Evolutionary conservation across 2,888 invertebrate species (phyloP), one percentile per base, ranked within the genome.

Genomic region (Pocota personata): DNA sequence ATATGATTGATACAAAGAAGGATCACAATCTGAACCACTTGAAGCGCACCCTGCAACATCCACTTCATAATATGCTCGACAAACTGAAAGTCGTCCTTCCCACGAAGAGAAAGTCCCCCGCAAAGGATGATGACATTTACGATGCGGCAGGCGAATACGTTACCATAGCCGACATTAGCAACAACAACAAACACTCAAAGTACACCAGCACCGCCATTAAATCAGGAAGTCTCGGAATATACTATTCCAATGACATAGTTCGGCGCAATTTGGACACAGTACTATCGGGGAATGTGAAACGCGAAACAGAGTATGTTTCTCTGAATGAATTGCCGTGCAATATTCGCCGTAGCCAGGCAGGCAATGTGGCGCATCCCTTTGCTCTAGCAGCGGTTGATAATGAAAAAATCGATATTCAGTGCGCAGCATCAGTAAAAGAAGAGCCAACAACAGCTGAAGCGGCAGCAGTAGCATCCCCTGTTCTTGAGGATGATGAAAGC

Each of bases 91-190:
- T 95, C 60, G 95, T 95, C 30, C 91, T 95, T 52, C 95, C 95
- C 21, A 92, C 93, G 10, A 93, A 91, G 87, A 94, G 94, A 89
- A 94, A 94, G 89, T 93, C 94, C 6, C 93, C 92, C 57, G 91
- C 91, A 84, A 94, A 94, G 92, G 90, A 91, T 12, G 94, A 94
- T 77, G 90, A 91, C 77, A 90, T 92, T 72, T 92, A 93, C 84
- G 92, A 92, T 82, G 77, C 90, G 52, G 91, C 91, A 52, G 97
- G 97, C 88, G 97, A 97, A 93, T 97, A 97, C 92, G 97, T 97
- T 8, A 97, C 97, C 62, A 96, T 97, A 90, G 95, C 97, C 48
- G 97, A 97, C 92, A 95, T 96, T 73, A 95, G 95, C 91, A 96
- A 96, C 91, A 96, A 96, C 90, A 96, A 96, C 90, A 95, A 95